Base-by-base conservation (phyloP, 2,113 vertebrate species). In the Pangasianodon hypophthalmus region DNA sequence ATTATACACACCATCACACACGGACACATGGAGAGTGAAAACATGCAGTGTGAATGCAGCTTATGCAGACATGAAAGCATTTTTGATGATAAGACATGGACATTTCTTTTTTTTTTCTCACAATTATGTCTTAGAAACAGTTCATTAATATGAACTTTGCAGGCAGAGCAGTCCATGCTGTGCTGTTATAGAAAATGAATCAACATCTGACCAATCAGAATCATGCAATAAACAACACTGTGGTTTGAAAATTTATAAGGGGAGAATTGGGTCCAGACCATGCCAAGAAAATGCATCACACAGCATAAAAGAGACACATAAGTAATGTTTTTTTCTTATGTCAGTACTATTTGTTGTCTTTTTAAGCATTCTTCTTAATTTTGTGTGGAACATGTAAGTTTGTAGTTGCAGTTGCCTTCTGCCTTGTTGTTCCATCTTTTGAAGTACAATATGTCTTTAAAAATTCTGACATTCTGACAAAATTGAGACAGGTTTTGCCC, bases 391-490 rank as follows among this genome's bases (percentile, higher is more conserved):
- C 60, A 64, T 32, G 44, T 7, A 64, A 52, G 37, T 56, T 62
- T n/a, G 44, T 44, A 80, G n/a, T 84, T 77, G 32, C 50, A 64
- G 4, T 37, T 48, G 41, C 85, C 46, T 60, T 85, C 83, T 58
- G 77, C 37, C n/a, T 86, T 85, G 37, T 83, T 67, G 56, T 48
- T 60, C 60, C n/a, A 16, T 44, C n/a, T 86, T 52, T 80, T 46
- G 13, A 77, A 41, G 21, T 86, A 84, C 24, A 64, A 37, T 1
- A 82, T 88, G 77, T 60, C 85, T 58, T 48, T 60, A 19, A 80
- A 89, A 85, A 84, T 79, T 79, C 37, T 44, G 19, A 89, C 62
- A 56, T 85, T 64, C 32, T 81, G 64, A 79, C 50, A 83, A n/a
- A n/a, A n/a, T n/a, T n/a, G 71, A 71, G 64, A 32, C 41, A 48